Percentiles rank a stretch among this genome's conserved stretches.
Conservation (phyloP, 2,113 vertebrate genomes). For the Fukomys damarensis region DNA sequence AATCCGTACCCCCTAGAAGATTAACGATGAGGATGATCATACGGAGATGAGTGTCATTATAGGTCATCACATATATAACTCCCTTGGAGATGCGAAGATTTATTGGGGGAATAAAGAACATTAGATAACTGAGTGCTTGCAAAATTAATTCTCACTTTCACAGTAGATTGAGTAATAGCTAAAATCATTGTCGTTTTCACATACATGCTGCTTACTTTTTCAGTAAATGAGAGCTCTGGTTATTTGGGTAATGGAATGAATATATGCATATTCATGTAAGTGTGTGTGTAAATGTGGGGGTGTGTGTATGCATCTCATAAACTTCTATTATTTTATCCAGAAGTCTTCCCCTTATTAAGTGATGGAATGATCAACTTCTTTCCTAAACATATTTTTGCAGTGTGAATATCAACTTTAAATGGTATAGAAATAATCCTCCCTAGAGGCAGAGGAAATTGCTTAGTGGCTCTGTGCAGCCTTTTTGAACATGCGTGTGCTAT, state of each 20-base stretch:
- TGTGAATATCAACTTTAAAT: conserved; percentile 39
- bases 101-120: conserved; percentile 47
- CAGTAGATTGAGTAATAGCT: background rate
- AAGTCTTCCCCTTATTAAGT: background rate
- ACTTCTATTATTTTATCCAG: background rate
- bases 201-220: background rate
- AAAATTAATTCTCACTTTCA: conserved; percentile 62
- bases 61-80: conserved; percentile 15
- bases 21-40: conserved; percentile 56
- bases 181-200: conserved; percentile 16
- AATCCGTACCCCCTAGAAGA: conserved; percentile 28
- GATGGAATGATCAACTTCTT: background rate
- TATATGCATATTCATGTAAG: background rate
- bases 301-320: background rate
- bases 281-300: background rate
- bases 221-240: background rate
- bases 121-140: conserved; percentile 42
- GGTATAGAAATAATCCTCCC: background rate
- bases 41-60: conserved; percentile 58
- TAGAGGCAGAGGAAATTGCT: background rate
- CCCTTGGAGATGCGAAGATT: conserved; percentile 59
- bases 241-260: background rate
- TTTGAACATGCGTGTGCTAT: background rate
- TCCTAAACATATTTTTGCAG: background rate
- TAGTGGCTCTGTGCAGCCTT: background rate